Conservation (phyloP, 1,140 invertebrate genomes). For the Drosophila pseudoobscura region DNA sequence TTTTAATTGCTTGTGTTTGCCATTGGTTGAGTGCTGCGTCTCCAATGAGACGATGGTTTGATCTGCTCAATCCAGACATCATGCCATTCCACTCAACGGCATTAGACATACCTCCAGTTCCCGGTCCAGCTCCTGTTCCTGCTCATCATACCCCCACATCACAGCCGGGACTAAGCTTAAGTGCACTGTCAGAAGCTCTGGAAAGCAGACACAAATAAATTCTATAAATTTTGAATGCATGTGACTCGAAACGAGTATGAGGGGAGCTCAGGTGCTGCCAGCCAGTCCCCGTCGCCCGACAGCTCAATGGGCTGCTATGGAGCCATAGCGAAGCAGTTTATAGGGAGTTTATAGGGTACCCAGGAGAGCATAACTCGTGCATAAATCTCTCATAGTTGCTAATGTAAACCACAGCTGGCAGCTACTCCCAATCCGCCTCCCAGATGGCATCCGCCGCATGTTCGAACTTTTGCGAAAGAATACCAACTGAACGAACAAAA, state of each 20-base stretch:
- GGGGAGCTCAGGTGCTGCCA: slow-evolving; percentile 25
- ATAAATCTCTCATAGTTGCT: slow-evolving; percentile 71
- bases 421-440: slow-evolving; percentile 12
- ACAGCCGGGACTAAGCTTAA: slow-evolving; percentile 57
- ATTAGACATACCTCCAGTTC: slow-evolving; percentile 26
- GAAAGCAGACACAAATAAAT: slow-evolving; percentile 65
- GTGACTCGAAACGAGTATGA: slow-evolving; percentile 68
- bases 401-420: slow-evolving; percentile 56
- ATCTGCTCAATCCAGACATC: not conserved
- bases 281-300: slow-evolving; percentile 3
- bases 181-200: slow-evolving; percentile 46
- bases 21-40: slow-evolving; percentile 37
- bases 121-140: not conserved
- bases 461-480: slow-evolving; percentile 53
- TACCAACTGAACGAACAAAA: slow-evolving; percentile 10
- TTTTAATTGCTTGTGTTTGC: slow-evolving; percentile 55
- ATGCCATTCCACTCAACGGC: not conserved
- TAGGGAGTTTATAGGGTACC: slow-evolving; percentile 18
- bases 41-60: not conserved
- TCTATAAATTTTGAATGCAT: slow-evolving; percentile 77
- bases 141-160: slow-evolving; percentile 3
- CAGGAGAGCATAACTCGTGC: slow-evolving; percentile 63
- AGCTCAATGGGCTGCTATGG: slow-evolving; percentile 28
- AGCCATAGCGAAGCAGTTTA: not conserved
- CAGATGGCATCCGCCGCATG: slow-evolving; percentile 25